Evolutionary conservation across 2,888 invertebrate species (phyloP), one percentile per base, ranked within the genome.

Genomic region (Tenodera sinensis): DNA sequence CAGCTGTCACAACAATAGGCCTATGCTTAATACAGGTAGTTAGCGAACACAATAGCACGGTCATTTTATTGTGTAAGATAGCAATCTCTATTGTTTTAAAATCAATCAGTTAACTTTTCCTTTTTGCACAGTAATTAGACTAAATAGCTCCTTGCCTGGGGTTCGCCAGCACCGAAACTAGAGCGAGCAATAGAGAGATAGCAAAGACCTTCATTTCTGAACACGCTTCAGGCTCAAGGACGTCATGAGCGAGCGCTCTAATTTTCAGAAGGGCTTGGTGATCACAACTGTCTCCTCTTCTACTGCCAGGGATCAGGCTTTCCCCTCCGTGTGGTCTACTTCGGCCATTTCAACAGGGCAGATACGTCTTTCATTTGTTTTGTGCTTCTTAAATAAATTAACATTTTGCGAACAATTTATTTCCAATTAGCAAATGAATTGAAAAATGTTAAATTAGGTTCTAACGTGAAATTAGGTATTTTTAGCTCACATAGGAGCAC

Each of bases 231-330:
- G 54, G 54, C 54, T 71, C 20, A 71, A 71, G 54, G 54, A 20
- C 54, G 20, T 71, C 54, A 71, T 71, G 54, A 71, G 3, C 54
- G 54, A n/a, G n/a, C n/a, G n/a, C 20, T 71, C 54, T 25, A 20
- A 71, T 4, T 71, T 71, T 42, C 12, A 12, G 12, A 1, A 42
- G 12, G 42, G 42, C 12, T 12, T 42, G 4, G 34, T 34, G 34
- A 34, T 34, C 34, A 3, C 0, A 34, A 3, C 4, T 3, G 0
- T 7, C 7, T 7, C 7, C 7, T 12, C 12, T 42, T 2, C 2
- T 42, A 9, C 2, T 1, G 1, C 12, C 1, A 1, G 1, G 42
- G 1, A 1, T 12, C 1, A 0, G 0, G 12, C 12, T 12, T 42
- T 6, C 12, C 12, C n/a, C n/a, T n/a, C n/a, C n/a, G n/a, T n/a